These are phyloP conservation scores for Drosophila prosaltans DNA, from an alignment of 1,140 invertebrate species.

Conservation along the genomic window DNA sequence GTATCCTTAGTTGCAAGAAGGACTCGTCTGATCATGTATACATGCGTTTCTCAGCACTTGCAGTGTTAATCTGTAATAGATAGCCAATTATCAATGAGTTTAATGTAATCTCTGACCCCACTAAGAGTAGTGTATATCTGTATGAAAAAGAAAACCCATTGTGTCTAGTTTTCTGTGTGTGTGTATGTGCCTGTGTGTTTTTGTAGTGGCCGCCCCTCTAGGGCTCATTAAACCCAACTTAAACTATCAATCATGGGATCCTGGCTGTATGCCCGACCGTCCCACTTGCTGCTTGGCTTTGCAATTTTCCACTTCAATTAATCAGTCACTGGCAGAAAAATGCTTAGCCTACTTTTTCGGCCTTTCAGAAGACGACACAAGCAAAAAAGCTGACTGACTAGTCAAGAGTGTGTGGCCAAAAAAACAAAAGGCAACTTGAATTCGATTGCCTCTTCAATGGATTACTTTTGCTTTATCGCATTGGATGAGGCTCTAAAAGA, in stretches of 20 bases:
- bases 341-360: conserved; percentile 40
- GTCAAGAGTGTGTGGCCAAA: conserved; percentile 22
- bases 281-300: conserved; percentile 25
- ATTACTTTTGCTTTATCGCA: not conserved
- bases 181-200: not conserved
- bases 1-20: no score
- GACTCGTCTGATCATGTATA: no score
- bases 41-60: no score
- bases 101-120: not conserved
- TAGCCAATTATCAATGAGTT: not conserved
- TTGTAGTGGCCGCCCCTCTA: conserved; percentile 18
- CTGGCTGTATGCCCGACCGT: not conserved
- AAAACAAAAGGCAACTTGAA: conserved; percentile 31
- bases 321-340: conserved; percentile 59
- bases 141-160: not conserved
- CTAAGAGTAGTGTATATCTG: not conserved
- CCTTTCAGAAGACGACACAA: conserved; percentile 21
- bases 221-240: conserved; percentile 62
- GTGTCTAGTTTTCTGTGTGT: not conserved
- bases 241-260: conserved; percentile 65
- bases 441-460: conserved; percentile 23
- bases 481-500: not conserved
- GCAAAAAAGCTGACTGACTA: conserved; percentile 17
- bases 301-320: conserved; percentile 63
- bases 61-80: no score